These are phyloP conservation scores for Lysandra coridon DNA, from an alignment of 2,888 invertebrate species.

Conservation along the genomic window DNA sequence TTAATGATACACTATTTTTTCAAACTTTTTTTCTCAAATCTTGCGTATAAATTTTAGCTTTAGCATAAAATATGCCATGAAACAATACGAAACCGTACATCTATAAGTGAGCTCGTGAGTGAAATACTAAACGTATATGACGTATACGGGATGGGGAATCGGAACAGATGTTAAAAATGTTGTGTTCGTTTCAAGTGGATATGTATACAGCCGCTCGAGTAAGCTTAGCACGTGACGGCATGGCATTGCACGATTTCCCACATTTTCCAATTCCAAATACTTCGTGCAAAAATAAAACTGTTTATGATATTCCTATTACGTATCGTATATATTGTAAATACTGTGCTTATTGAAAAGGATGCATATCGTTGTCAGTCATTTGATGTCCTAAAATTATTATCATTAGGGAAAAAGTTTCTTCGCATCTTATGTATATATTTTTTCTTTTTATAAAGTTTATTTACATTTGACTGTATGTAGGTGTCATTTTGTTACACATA, in stretches of 20 bases:
- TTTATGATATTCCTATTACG: background rate
- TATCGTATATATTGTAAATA: background rate
- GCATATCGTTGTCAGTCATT: too few species aligned
- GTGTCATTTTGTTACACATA: too few species aligned
- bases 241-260: conserved; percentile 26
- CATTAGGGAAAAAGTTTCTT: too few species aligned
- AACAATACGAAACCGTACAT: background rate
- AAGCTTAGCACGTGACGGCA: conserved; percentile 33
- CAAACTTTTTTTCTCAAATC: too few species aligned
- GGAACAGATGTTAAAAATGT: conserved; percentile 45
- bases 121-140: conserved; percentile 23
- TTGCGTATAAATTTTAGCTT: too few species aligned
- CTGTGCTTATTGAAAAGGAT: background rate
- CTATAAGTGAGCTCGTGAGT: conserved; percentile 4
- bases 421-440: too few species aligned
- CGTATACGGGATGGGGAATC: conserved; percentile 41
- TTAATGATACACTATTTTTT: too few species aligned
- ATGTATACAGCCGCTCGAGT: conserved; percentile 39
- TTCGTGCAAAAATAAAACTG: conserved; percentile 19
- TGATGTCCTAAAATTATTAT: too few species aligned
- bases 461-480: too few species aligned
- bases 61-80: background rate
- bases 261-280: conserved; percentile 22
- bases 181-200: conserved; percentile 42
- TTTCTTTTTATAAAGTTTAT: too few species aligned